phyloP scores from a whole-genome alignment of 2,888 invertebrate genomes.

The Cheilosia vernalis region DNA sequence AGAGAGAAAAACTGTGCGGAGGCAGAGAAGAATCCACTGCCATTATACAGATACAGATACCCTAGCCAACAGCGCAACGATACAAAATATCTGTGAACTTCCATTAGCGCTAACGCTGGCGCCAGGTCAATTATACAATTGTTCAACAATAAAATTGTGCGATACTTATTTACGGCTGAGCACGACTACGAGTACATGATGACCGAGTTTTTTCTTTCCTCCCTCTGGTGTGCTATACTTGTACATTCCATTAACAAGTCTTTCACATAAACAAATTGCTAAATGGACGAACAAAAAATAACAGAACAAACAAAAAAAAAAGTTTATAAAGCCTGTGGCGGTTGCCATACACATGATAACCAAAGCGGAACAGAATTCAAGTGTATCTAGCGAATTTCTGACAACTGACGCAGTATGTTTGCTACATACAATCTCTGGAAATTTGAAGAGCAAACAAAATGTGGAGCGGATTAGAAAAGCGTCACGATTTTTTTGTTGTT shows the following conservation, averaged over 20 bases:
- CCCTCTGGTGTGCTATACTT: conserved; percentile 2
- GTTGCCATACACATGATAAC: conserved; percentile 17
- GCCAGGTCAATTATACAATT: conserved; percentile 77
- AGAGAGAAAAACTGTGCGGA: conserved; percentile 10
- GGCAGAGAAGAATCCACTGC: neutral
- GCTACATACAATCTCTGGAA: conserved; percentile 38
- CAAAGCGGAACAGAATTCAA: conserved; percentile 8
- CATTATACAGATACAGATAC: neutral
- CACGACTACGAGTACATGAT: conserved; percentile 48
- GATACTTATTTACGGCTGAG: conserved; percentile 42
- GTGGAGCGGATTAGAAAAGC: conserved; percentile 39
- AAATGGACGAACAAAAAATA: conserved; percentile 8
- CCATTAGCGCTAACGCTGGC: conserved; percentile 73
- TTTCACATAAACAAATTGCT: conserved; percentile 25
- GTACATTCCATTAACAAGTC: conserved; percentile 17
- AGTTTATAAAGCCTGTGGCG: neutral
- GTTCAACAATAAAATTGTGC: conserved; percentile 64
- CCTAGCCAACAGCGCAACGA: neutral
- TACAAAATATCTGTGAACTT: conserved; percentile 44
- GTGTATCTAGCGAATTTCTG: conserved; percentile 39
- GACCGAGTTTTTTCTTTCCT: conserved; percentile 52
- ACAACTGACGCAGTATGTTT: conserved; percentile 35
- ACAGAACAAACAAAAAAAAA: neutral
- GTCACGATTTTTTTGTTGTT: conserved; percentile 18
- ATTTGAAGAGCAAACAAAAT: conserved; percentile 45